These are phyloP conservation scores for Lamellibrachia luymesi DNA, from an alignment of 1,140 invertebrate species.

Conservation along the genomic window DNA sequence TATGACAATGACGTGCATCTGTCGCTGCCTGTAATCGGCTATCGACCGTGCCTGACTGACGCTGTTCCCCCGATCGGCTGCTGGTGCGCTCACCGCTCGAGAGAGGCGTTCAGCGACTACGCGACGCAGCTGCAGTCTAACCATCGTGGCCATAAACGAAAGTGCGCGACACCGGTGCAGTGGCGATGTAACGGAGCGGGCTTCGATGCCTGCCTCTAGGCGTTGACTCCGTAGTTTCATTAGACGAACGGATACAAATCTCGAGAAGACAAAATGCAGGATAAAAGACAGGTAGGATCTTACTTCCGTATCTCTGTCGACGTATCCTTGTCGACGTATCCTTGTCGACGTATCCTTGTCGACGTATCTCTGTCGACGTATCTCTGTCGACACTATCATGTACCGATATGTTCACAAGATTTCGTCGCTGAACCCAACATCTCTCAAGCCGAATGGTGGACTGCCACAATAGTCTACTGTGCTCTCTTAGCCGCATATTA, in stretches of 20 bases:
- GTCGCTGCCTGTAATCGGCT: background rate
- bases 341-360: too few relatives aligned
- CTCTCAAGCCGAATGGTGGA: too few relatives aligned
- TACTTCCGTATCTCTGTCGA: background rate
- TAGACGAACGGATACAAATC: background rate
- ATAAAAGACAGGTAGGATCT: background rate
- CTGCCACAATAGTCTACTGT: too few relatives aligned
- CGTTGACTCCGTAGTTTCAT: background rate
- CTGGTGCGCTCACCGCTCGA: background rate
- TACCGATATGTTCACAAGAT: too few relatives aligned
- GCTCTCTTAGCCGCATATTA: background rate
- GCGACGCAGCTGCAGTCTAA: background rate
- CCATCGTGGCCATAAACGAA: background rate
- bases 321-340: too few relatives aligned
- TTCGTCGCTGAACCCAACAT: too few relatives aligned
- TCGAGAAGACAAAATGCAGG: background rate
- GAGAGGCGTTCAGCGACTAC: background rate
- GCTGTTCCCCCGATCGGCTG: background rate
- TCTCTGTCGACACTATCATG: too few relatives aligned
- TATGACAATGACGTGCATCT: background rate
- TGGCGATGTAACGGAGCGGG: background rate
- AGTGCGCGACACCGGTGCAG: background rate
- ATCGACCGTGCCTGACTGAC: background rate
- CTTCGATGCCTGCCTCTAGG: background rate
- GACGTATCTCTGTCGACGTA: background rate